phyloP scores from a whole-genome alignment of 1,140 invertebrate species.

The Chymomyza costata region DNA sequence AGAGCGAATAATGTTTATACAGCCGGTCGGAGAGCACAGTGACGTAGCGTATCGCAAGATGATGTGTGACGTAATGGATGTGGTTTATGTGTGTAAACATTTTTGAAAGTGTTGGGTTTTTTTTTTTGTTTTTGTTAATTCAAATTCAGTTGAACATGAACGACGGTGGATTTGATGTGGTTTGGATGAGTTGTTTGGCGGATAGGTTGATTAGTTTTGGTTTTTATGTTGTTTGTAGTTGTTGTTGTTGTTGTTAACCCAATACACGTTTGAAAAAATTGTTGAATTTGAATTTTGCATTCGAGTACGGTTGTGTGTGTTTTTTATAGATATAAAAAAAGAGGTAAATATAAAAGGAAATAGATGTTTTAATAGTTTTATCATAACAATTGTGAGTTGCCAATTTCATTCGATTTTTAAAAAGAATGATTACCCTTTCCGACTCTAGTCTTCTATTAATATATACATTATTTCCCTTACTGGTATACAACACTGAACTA shows the following conservation, averaged over 20 bases:
- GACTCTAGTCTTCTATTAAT: too few relatives aligned
- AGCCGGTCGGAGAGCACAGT: slow-evolving; percentile 26
- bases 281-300: slow-evolving; percentile 53
- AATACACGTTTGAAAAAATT: slow-evolving; percentile 66
- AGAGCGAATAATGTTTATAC: too few relatives aligned
- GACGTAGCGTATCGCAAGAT: slow-evolving; percentile 20
- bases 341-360: slow-evolving; percentile 69
- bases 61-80: slow-evolving; percentile 11
- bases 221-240: slow-evolving; percentile 31
- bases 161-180: too few relatives aligned
- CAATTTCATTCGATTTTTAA: slow-evolving; percentile 38
- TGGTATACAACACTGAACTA: too few relatives aligned
- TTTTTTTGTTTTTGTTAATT: slow-evolving; percentile 17
- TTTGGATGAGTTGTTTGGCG: slow-evolving; percentile 38
- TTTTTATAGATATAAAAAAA: slow-evolving; percentile 51
- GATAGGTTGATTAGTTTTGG: slow-evolving; percentile 11
- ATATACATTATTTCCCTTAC: too few relatives aligned
- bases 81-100: slow-evolving; percentile 51
- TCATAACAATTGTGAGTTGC: slow-evolving; percentile 57
- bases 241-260: slow-evolving; percentile 30
- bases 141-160: too few relatives aligned
- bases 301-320: slow-evolving; percentile 29
- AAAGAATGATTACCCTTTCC: too few relatives aligned
- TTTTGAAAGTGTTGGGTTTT: slow-evolving; percentile 48
- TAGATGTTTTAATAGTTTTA: slow-evolving; percentile 73